These are phyloP conservation scores for Agonopterix subpropinquella DNA, from an alignment of 2,888 invertebrate species.

Conservation along the genomic window DNA sequence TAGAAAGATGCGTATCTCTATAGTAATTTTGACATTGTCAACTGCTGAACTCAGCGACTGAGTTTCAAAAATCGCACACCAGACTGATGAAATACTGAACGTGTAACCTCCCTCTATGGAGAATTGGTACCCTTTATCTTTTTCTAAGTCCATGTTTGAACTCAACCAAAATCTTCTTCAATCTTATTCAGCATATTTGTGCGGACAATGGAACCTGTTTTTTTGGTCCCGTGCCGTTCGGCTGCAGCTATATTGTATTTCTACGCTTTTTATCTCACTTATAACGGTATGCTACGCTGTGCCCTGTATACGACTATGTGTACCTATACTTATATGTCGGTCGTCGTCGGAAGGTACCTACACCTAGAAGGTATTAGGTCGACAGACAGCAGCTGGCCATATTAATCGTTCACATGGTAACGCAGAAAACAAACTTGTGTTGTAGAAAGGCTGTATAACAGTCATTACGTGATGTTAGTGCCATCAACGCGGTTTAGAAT, in stretches of 20 bases:
- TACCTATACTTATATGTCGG: constrained; percentile 19
- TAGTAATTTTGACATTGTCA: too few species aligned
- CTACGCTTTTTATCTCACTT: constrained; percentile 33
- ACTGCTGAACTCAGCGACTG: too few species aligned
- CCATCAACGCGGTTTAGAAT: constrained; percentile 35
- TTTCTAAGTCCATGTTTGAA: too few species aligned
- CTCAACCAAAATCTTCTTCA: not conserved
- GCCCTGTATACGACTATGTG: constrained; percentile 29
- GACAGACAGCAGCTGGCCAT: constrained; percentile 8
- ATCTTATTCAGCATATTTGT: not conserved
- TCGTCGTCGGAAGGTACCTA: constrained; percentile 40
- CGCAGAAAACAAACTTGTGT: constrained; percentile 43
- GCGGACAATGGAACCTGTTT: constrained; percentile 8
- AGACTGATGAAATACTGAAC: too few species aligned
- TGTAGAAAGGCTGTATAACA: constrained; percentile 21
- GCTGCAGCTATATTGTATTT: not conserved
- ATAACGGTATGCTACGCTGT: constrained; percentile 42
- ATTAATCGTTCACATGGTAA: constrained; percentile 54
- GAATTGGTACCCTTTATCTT: too few species aligned
- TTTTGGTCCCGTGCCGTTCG: constrained; percentile 16
- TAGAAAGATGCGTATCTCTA: too few species aligned
- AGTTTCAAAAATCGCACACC: too few species aligned
- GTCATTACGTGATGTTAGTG: constrained; percentile 19
- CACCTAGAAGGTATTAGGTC: constrained; percentile 16
- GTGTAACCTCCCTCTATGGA: too few species aligned